A percentile compares a stretch with the other conserved stretches of the same genome.
Evolutionary conservation across 2,888 invertebrate species (phyloP).

Genomic region (Tribolium freemani): DNA sequence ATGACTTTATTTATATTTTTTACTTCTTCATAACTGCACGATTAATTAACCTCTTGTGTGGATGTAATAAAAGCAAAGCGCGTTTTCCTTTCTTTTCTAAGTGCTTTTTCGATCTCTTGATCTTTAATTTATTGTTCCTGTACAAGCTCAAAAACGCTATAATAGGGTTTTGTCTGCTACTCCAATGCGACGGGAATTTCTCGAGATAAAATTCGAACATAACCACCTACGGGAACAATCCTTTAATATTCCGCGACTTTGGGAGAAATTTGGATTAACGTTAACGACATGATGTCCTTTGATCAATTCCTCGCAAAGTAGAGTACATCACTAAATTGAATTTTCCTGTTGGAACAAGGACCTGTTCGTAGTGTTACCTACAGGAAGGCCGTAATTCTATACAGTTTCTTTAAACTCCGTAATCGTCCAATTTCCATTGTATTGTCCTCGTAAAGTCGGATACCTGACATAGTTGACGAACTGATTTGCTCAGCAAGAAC

Average conservation of each 20-base stretch:
- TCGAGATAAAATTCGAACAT: background rate
- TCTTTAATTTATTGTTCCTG: background rate
- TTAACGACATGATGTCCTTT: conserved; percentile 8
- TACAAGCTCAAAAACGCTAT: background rate
- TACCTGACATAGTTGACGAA: conserved; percentile 8
- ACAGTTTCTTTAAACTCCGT: background rate
- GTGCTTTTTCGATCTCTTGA: background rate
- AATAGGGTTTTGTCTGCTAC: too few species aligned
- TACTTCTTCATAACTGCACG: background rate
- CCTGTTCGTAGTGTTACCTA: too few species aligned
- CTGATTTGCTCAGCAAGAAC: background rate
- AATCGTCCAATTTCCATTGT: background rate
- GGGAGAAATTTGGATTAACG: conserved; percentile 16
- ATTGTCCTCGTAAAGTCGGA: background rate
- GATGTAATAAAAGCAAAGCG: background rate
- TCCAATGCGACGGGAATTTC: too few species aligned
- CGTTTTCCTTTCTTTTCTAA: background rate
- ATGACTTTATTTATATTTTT: background rate
- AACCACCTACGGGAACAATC: background rate
- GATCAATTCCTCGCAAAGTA: background rate
- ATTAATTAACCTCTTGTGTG: background rate
- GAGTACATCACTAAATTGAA: conserved; percentile 6
- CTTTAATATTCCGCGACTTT: conserved; percentile 4
- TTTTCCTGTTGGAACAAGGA: background rate
- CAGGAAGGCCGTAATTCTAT: background rate